Evolutionary conservation across 2,797 vertebrate genomes (phyloP).

Genomic region (Heterohyrax brucei): DNA sequence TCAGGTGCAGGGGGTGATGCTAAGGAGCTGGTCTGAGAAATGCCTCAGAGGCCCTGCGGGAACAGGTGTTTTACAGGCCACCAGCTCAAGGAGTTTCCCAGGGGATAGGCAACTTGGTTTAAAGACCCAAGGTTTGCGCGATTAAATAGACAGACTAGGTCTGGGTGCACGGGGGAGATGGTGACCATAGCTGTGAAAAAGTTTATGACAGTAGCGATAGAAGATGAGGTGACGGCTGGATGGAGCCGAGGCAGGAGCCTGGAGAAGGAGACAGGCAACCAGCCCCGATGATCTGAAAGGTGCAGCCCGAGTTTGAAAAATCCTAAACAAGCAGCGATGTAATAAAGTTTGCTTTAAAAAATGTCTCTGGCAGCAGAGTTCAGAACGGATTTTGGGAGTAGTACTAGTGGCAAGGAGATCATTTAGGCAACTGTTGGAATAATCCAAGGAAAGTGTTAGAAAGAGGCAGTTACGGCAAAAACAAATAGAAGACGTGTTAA

Average conservation of each 20-base stretch:
- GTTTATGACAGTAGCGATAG: not conserved
- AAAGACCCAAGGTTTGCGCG: slow-evolving; percentile 12
- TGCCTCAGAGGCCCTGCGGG: not conserved
- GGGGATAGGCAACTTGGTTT: not conserved
- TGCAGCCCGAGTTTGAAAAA: slow-evolving; percentile 4
- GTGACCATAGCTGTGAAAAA: not conserved
- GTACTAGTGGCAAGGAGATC: not conserved
- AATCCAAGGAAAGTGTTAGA: slow-evolving; percentile 36
- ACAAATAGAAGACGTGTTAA: not conserved
- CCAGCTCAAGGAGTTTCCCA: not conserved
- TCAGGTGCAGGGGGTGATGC: not conserved
- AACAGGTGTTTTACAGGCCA: not conserved
- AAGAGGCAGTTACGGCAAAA: not conserved
- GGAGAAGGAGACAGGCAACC: not conserved
- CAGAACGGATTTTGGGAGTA: not conserved
- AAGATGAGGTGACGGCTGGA: not conserved
- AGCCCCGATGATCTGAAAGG: not conserved
- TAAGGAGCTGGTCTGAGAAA: not conserved
- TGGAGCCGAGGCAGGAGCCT: not conserved
- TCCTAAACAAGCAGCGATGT: not conserved
- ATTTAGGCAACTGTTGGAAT: slow-evolving; percentile 10
- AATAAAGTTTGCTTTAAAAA: slow-evolving; percentile 25
- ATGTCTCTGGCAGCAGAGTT: not conserved
- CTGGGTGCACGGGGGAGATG: not conserved
- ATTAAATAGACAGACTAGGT: slow-evolving; percentile 32